Base-by-base conservation (phyloP, 2,888 invertebrate species). In the Cephus runcator region DNA sequence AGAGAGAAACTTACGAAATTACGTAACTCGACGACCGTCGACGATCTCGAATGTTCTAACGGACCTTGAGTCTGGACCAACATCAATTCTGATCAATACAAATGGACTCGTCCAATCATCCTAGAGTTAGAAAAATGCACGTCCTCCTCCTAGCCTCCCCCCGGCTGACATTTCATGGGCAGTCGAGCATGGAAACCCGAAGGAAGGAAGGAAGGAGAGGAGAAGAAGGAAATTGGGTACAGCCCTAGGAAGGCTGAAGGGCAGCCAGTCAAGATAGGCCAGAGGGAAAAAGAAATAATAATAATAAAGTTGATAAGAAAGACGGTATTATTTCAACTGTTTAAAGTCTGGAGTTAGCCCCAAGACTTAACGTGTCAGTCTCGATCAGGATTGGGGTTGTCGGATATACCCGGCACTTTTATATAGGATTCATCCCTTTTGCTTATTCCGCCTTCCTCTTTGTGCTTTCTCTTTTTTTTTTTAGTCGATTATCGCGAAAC, bases 401-500 rank as follows among this genome's bases (percentile, higher is more conserved):
- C 15, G 40, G 40, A 23, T 40, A 40, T 40, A 40, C 40, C 40
- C 23, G 40, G 40, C 40, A 40, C 40, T 15, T 23, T 40, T 40
- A 23, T 40, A 9, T 40, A 23, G 40, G 40, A 40, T 40, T 23
- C 40, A 40, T 40, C 40, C 40, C 23, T 40, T 40, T 40, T 40
- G 23, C 40, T 40, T 40, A 40, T 40, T 40, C 40, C 15, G 40
- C 40, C 40, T 40, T 23, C 23, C 6, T 1, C 15, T 40, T 40
- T 40, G 15, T 40, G 23, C 40, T 23, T 15, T 23, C 23, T 40
- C 40, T 6, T 40, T 9, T 33, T 9, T 33, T 33, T 23, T 80
- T 86, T 85, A 87, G 87, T 87, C 86, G 86, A 87, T 86, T 84
- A 40, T 40, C 40, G 9, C 40, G 15, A 23, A 23, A 40, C 23